phyloP scores from a whole-genome alignment of 1,140 invertebrate species.

The Nymphalis io region DNA sequence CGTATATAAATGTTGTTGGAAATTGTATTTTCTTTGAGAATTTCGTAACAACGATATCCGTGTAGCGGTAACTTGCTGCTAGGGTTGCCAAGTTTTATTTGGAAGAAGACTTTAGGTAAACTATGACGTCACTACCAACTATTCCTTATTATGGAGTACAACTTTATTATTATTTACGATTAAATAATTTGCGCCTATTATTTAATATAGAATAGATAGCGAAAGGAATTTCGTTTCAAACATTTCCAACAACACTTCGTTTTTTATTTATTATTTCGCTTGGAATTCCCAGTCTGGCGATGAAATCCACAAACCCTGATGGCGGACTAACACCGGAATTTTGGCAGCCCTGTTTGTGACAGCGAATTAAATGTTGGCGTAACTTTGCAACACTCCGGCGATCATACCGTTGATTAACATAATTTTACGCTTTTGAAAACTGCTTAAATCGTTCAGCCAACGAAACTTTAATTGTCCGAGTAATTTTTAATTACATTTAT shows the following conservation, averaged over 20 bases:
- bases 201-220: no score
- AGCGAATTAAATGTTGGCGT: constrained; percentile 6
- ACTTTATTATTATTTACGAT: no score
- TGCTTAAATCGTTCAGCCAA: constrained; percentile 7
- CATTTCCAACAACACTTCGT: no score
- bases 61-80: neutral
- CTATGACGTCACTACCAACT: neutral
- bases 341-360: neutral
- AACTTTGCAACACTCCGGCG: constrained; percentile 8
- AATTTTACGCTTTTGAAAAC: constrained; percentile 22
- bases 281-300: no score
- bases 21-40: neutral
- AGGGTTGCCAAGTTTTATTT: neutral
- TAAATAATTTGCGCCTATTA: no score
- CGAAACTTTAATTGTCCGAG: constrained; percentile 11
- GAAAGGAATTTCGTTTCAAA: no score
- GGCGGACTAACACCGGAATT: neutral
- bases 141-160: no score
- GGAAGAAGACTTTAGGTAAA: neutral
- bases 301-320: no score
- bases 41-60: constrained; percentile 5
- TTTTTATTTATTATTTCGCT: no score
- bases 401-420: constrained; percentile 28
- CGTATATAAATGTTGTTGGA: neutral
- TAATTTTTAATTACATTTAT: neutral